phyloP scores from a whole-genome alignment of 1,140 invertebrate species.

The Solen grandis region DNA sequence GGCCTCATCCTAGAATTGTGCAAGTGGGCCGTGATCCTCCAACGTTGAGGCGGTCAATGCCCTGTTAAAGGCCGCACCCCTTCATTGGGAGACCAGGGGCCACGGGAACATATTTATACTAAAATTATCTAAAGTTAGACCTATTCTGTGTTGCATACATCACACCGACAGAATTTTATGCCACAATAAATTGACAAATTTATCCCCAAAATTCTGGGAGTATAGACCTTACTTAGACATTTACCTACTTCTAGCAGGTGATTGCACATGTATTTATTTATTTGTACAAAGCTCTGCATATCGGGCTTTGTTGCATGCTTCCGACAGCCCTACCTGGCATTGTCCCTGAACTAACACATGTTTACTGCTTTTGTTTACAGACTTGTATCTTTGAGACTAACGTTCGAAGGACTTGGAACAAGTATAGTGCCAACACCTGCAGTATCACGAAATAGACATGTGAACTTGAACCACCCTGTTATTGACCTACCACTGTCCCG shows the following conservation, averaged over 20 bases:
- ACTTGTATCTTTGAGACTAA: no score
- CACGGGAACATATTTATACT: not conserved
- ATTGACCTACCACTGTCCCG: no score
- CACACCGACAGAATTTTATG: not conserved
- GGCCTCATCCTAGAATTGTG: not conserved
- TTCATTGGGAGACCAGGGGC: not conserved
- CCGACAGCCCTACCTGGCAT: no score
- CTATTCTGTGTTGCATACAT: not conserved
- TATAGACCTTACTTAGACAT: not conserved
- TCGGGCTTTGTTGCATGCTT: not conserved
- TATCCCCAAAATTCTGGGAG: not conserved
- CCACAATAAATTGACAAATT: not conserved
- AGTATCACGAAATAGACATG: no score
- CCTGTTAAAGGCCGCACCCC: not conserved
- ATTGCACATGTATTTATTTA: not conserved
- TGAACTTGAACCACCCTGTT: no score
- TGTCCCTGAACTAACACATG: no score
- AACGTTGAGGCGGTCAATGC: not conserved
- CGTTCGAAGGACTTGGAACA: no score
- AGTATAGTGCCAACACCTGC: no score
- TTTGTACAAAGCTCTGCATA: not conserved
- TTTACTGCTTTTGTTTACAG: no score
- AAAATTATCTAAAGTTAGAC: not conserved
- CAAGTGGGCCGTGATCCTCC: not conserved
- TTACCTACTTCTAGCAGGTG: not conserved